Evolutionary conservation across 1,140 invertebrate species (phyloP).

Genomic region (Hyles euphorbiae): DNA sequence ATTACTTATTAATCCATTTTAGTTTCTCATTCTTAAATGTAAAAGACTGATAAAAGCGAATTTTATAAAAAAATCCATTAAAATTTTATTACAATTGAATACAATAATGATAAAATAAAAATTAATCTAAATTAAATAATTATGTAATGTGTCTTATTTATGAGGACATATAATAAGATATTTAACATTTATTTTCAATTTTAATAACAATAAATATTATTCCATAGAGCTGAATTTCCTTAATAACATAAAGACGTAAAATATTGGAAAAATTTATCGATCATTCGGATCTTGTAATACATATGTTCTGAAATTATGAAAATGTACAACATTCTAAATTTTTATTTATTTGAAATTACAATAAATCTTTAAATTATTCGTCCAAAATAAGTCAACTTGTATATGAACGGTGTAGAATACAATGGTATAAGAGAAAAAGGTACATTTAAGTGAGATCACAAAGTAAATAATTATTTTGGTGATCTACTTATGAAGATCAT

Average conservation of each 20-base stretch:
- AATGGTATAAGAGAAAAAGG: too few relatives aligned
- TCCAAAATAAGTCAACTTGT: too few relatives aligned
- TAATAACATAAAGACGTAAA: background rate
- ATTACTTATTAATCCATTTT: background rate
- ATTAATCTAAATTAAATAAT: constrained; percentile 4
- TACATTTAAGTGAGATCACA: too few relatives aligned
- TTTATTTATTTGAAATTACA: too few relatives aligned
- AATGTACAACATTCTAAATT: too few relatives aligned
- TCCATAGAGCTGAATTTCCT: background rate
- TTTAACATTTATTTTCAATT: background rate
- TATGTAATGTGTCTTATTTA: background rate
- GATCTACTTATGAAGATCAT: too few relatives aligned
- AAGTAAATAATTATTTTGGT: too few relatives aligned
- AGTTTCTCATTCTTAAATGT: constrained; percentile 28
- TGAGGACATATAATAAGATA: background rate
- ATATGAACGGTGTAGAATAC: too few relatives aligned
- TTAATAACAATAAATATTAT: background rate
- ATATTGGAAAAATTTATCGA: background rate
- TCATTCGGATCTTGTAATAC: too few relatives aligned
- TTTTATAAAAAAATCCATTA: constrained; percentile 51
- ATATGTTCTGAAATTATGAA: too few relatives aligned
- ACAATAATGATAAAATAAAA: constrained; percentile 2
- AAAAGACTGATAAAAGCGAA: constrained; percentile 73
- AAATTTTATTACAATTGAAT: constrained; percentile 13
- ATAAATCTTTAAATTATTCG: too few relatives aligned